Base-by-base conservation (phyloP, 1,140 invertebrate species). In the Halictus rubicundus region DNA sequence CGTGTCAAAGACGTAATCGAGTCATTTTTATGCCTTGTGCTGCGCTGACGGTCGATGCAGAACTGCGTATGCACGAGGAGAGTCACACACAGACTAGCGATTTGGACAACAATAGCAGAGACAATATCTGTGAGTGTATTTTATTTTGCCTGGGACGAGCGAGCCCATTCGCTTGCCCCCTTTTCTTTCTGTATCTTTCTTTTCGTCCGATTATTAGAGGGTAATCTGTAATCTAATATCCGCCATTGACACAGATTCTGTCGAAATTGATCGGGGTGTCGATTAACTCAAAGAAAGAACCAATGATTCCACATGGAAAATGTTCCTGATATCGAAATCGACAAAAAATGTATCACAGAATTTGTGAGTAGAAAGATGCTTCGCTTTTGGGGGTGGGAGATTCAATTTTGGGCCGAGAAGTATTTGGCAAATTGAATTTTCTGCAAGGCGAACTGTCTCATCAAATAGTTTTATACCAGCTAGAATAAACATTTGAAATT, bases 21-120 rank as follows among this genome's bases (percentile, higher is more conserved):
- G 84, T 87, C 79, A 88, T 91, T 90, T 91, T 92, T 91, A 86
- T 91, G 90, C 89, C 88, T 90, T 90, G 74, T 87, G 90, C 90
- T 89, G 90, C 89, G 84, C 86, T 88, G 78, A 79, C 83, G 87
- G 85, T 85, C 84, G 86, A 90, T 82, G 87, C 90, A 90, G 91
- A 88, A 68, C 88, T 88, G 76, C 89, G 88, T 82, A 85, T 87
- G 83, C 90, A 90, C 85, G 91, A 92, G 84, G 90, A 92, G 68
- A 90, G 83, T 77, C 89, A 90, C 75, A 92, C 89, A 74, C 91
- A 90, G 83, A 91, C 89, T 81, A 91, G 85, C 78, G 87, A 90
- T 87, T 86, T 89, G 90, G 91, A 90, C 82, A 89, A 90, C 86
- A 87, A 85, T 85, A 89, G 87, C 89, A 90, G 86, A 88, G 89